phyloP scores from a whole-genome alignment of 2,797 vertebrate genomes.

The Molossus alvarezi region DNA sequence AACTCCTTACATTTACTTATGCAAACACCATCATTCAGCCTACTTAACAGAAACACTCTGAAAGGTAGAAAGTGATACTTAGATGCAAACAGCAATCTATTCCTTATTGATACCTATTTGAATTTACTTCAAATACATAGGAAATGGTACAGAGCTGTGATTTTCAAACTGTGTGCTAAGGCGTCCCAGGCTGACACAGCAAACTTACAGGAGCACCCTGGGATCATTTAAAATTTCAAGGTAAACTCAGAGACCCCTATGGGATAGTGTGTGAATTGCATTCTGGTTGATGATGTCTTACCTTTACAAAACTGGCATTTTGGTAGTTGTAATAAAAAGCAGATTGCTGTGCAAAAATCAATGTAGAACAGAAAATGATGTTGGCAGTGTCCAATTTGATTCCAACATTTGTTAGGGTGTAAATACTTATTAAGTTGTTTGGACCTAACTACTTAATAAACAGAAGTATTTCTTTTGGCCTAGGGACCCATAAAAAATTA shows the following conservation, averaged over 20 bases:
- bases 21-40: slow-evolving; percentile 27
- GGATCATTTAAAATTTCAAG: slow-evolving; percentile 42
- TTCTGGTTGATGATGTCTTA: not conserved
- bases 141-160: not conserved
- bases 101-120: slow-evolving; percentile 2
- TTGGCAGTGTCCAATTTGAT: not conserved
- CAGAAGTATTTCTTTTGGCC: not conserved
- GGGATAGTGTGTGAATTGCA: not conserved
- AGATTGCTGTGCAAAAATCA: slow-evolving; percentile 38
- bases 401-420: slow-evolving; percentile 4
- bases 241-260: not conserved
- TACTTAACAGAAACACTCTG: not conserved
- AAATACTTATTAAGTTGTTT: slow-evolving; percentile 57
- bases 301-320: slow-evolving; percentile 25
- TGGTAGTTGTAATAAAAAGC: slow-evolving; percentile 44
- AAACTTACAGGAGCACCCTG: not conserved
- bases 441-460: not conserved
- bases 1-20: slow-evolving; percentile 50
- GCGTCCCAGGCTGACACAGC: not conserved
- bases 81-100: not conserved
- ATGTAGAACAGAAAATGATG: not conserved
- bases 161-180: slow-evolving; percentile 8
- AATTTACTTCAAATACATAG: slow-evolving; percentile 33
- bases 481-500: slow-evolving; percentile 39
- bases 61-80: slow-evolving; percentile 59